Conservation (phyloP, 2,888 invertebrate species). For the Reticulitermes lucifugus region DNA sequence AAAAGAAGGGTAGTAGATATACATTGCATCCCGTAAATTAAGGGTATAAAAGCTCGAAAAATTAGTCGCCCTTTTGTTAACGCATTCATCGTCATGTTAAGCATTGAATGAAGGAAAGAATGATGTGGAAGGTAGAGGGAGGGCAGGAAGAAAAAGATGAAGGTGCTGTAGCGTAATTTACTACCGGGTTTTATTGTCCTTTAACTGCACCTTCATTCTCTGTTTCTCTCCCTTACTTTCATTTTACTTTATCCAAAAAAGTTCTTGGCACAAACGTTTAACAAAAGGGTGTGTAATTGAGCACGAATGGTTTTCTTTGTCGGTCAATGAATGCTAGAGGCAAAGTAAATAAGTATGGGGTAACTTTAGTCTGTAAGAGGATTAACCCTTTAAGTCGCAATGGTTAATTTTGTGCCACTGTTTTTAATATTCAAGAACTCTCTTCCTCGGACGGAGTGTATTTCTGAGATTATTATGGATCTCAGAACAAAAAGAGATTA, state of each 20-base stretch:
- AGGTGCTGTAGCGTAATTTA: constrained; percentile 37
- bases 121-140: background rate
- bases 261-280: constrained; percentile 20
- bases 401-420: no score
- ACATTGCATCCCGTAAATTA: constrained; percentile 32
- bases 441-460: no score
- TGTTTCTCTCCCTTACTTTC: background rate
- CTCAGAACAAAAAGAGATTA: no score
- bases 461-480: no score
- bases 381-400: no score
- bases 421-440: no score
- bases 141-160: constrained; percentile 27
- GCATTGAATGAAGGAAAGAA: constrained; percentile 32
- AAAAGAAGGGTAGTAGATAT: background rate
- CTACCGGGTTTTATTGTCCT: constrained; percentile 40
- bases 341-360: background rate
- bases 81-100: constrained; percentile 34
- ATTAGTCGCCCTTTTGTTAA: constrained; percentile 42
- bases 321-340: constrained; percentile 11
- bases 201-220: constrained; percentile 29
- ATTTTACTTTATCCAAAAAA: constrained; percentile 26
- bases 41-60: constrained; percentile 40
- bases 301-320: constrained; percentile 7
- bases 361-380: no score
- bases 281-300: constrained; percentile 27